These are phyloP conservation scores for Stegana nigrithorax DNA, from an alignment of 2,888 invertebrate genomes.

Conservation along the genomic window DNA sequence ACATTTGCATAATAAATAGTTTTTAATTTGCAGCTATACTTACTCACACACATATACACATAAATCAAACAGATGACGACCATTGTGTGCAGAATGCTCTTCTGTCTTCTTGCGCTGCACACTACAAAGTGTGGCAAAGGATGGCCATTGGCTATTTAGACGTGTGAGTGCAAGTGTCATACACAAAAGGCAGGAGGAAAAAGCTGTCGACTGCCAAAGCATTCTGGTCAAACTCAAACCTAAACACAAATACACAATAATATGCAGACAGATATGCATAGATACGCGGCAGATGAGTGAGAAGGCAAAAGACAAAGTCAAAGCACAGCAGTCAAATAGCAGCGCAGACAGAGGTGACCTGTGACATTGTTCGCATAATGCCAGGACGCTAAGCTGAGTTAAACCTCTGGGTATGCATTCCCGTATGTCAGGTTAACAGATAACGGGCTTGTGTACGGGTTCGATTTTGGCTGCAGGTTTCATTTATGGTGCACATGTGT, in stretches of 20 bases:
- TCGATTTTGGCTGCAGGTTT: too few relatives aligned
- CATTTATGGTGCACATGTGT: too few relatives aligned
- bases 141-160: constrained; percentile 23
- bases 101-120: background rate
- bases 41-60: too few relatives aligned
- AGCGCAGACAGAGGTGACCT: too few relatives aligned
- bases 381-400: too few relatives aligned
- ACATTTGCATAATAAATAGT: constrained; percentile 53
- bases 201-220: background rate
- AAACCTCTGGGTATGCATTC: too few relatives aligned
- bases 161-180: constrained; percentile 12
- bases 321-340: too few relatives aligned
- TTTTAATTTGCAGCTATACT: constrained; percentile 48
- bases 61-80: constrained; percentile 56
- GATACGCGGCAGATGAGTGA: background rate
- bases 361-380: too few relatives aligned
- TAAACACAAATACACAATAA: constrained; percentile 25
- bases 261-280: background rate
- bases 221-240: constrained; percentile 32
- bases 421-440: too few relatives aligned
- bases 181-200: background rate
- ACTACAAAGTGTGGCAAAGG: background rate
- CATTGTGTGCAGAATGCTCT: constrained; percentile 19
- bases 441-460: too few relatives aligned
- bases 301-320: background rate